These are phyloP conservation scores for Odontothrips loti DNA, from an alignment of 2,888 invertebrate species.

Conservation along the genomic window DNA sequence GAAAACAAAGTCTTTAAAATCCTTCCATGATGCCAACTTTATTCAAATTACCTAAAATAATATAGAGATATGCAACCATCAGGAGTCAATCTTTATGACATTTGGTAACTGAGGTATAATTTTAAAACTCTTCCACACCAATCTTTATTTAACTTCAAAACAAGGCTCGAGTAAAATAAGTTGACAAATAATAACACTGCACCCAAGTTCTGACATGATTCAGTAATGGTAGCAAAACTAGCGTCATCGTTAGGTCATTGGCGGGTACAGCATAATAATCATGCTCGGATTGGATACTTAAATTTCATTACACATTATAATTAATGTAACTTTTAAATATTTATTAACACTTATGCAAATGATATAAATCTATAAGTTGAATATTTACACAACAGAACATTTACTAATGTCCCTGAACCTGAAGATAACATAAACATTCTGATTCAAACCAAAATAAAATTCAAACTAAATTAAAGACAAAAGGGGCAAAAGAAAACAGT, in stretches of 20 bases:
- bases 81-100: neutral
- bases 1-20: no score
- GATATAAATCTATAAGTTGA: slow-evolving; percentile 11
- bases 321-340: slow-evolving; percentile 22
- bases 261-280: neutral
- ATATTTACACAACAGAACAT: slow-evolving; percentile 20
- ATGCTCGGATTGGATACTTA: slow-evolving; percentile 1
- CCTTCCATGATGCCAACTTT: neutral
- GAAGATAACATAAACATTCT: slow-evolving; percentile 3
- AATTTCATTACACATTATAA: neutral
- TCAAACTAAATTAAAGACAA: neutral
- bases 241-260: slow-evolving; percentile 4
- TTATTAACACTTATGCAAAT: slow-evolving; percentile 23
- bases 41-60: neutral
- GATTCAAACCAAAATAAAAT: slow-evolving; percentile 13
- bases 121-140: no score
- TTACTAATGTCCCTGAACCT: neutral
- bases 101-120: no score
- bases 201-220: no score
- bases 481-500: slow-evolving; percentile 15
- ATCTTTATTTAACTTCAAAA: no score
- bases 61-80: neutral
- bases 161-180: neutral
- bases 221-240: neutral
- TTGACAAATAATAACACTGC: neutral